Percentiles rank a stretch among this genome's conserved stretches.
Evolutionary conservation across 2,113 vertebrate species (phyloP).

Genomic region (Tautogolabrus adspersus): DNA sequence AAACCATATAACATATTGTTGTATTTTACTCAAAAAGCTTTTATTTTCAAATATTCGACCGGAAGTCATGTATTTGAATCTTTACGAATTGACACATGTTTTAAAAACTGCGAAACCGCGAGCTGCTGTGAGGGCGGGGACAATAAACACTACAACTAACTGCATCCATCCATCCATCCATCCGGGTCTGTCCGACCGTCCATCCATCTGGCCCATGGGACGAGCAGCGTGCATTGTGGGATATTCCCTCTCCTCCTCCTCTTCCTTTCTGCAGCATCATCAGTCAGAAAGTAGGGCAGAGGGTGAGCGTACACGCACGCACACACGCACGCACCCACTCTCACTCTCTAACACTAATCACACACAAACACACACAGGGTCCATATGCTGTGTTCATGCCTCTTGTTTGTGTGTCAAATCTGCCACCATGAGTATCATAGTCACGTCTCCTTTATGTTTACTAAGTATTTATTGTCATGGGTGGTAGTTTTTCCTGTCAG

Average conservation of each 20-base stretch:
- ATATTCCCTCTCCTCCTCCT: slow-evolving; percentile 64
- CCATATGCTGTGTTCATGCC: slow-evolving; percentile 22
- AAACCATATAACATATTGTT: too few relatives aligned
- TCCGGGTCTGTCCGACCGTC: slow-evolving; percentile 21
- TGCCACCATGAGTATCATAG: not conserved
- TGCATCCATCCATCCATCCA: slow-evolving; percentile 19
- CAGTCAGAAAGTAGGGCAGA: slow-evolving; percentile 77
- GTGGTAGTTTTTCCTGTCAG: not conserved
- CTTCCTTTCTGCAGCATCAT: slow-evolving; percentile 75
- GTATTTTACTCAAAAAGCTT: not conserved
- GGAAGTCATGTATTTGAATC: slow-evolving; percentile 22
- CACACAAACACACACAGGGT: not conserved
- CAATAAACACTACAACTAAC: slow-evolving; percentile 4
- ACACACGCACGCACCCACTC: slow-evolving; percentile 8
- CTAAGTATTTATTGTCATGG: not conserved
- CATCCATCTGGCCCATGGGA: slow-evolving; percentile 37
- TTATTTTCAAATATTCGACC: slow-evolving; percentile 19
- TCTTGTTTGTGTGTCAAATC: not conserved
- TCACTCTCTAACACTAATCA: slow-evolving; percentile 16
- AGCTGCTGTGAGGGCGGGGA: slow-evolving; percentile 38
- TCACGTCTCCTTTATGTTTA: not conserved
- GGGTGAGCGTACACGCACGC: slow-evolving; percentile 48
- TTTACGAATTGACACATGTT: not conserved
- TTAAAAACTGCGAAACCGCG: slow-evolving; percentile 37
- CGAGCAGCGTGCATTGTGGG: slow-evolving; percentile 69